These are phyloP conservation scores for Erythrocercus mccallii DNA, from an alignment of 2,113 vertebrate species.

Conservation along the genomic window DNA sequence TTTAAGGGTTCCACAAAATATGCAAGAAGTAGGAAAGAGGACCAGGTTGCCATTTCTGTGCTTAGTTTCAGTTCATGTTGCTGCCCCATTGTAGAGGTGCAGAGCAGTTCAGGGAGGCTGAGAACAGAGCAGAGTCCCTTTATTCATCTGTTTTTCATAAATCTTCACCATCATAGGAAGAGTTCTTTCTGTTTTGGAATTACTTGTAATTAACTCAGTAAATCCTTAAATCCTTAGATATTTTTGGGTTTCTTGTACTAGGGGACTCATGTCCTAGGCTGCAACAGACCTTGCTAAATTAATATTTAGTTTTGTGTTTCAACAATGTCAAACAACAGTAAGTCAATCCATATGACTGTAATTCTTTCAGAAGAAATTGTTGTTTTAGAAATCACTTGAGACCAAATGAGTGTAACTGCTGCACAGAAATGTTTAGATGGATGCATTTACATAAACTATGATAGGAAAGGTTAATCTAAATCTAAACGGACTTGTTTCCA, in stretches of 20 bases:
- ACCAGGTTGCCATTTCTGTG: neutral
- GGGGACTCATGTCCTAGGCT: neutral
- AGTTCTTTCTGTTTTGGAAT: neutral
- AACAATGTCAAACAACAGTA: neutral
- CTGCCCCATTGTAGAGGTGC: neutral
- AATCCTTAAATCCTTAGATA: neutral
- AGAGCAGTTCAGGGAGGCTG: neutral
- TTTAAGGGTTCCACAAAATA: neutral
- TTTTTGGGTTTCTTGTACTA: neutral
- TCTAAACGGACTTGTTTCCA: neutral
- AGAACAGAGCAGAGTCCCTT: neutral
- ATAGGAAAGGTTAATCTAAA: neutral
- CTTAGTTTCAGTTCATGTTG: neutral
- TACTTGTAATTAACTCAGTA: neutral
- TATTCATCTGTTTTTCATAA: neutral
- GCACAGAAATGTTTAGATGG: neutral
- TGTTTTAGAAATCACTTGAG: neutral
- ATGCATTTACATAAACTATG: neutral
- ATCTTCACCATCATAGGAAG: neutral
- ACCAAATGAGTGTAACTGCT: neutral
- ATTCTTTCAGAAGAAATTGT: neutral
- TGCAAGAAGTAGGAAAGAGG: neutral
- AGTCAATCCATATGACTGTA: neutral
- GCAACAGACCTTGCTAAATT: neutral
- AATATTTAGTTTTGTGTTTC: neutral